phyloP scores from a whole-genome alignment of 1,140 invertebrate genomes.

The Musca vetustissima region DNA sequence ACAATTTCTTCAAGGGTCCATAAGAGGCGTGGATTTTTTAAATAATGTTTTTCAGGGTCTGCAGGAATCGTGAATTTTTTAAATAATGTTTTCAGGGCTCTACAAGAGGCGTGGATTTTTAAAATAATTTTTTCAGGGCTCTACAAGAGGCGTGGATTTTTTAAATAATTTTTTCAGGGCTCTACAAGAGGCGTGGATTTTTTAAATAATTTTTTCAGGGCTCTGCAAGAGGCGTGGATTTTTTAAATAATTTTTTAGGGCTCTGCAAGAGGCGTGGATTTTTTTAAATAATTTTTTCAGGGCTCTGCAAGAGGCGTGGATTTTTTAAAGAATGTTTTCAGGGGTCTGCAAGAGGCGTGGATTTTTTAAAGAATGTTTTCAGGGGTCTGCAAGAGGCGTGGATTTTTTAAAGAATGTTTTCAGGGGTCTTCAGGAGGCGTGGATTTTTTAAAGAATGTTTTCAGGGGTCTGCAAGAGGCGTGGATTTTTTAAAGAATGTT shows the following conservation, averaged over 20 bases:
- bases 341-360: not conserved
- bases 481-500: not conserved
- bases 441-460: not conserved
- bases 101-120: not conserved
- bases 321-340: not conserved
- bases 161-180: not conserved
- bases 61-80: not conserved
- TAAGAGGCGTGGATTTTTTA: not conserved
- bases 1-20: not conserved
- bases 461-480: not conserved
- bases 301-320: not conserved
- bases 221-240: not conserved
- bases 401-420: not conserved
- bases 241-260: not conserved
- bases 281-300: not conserved
- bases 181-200: not conserved
- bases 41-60: not conserved
- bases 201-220: not conserved
- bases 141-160: not conserved
- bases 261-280: not conserved
- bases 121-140: not conserved
- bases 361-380: not conserved
- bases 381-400: not conserved
- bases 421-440: not conserved
- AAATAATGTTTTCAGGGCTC: not conserved